Conservation (phyloP, 2,113 vertebrate species). For the Epinephelus lanceolatus region DNA sequence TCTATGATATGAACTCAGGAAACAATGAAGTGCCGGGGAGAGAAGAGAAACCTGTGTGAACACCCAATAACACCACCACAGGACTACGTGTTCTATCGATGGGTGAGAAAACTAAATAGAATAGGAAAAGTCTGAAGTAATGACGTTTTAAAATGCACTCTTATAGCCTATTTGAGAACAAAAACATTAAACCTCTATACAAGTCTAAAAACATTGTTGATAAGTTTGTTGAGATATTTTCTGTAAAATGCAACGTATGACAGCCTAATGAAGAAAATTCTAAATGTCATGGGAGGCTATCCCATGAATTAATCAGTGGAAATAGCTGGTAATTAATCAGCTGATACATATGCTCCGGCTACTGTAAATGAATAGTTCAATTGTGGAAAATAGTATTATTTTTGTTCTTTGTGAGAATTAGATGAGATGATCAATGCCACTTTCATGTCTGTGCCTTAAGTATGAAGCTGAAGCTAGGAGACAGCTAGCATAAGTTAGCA, state of each 20-base stretch:
- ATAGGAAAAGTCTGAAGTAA: not conserved
- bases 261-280: not conserved
- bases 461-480: not conserved
- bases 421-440: not conserved
- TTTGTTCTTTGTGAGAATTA: not conserved
- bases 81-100: not conserved
- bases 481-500: not conserved
- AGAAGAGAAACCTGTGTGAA: not conserved
- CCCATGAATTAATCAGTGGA: not conserved
- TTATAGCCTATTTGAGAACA: not conserved
- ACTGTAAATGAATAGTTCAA: not conserved
- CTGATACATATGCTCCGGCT: not conserved
- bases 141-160: not conserved
- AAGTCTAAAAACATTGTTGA: not conserved
- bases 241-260: not conserved
- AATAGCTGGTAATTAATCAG: not conserved
- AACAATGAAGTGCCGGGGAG: slow-evolving; percentile 1
- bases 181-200: not conserved
- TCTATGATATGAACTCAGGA: slow-evolving; percentile 27
- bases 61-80: not conserved
- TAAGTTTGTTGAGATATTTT: not conserved
- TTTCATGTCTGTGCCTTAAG: not conserved
- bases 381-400: not conserved
- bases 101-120: not conserved
- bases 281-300: not conserved